Percentiles rank a stretch among this genome's conserved stretches.
Conservation (phyloP, 2,888 invertebrate genomes). For the Cremastobaeus sp. region DNA sequence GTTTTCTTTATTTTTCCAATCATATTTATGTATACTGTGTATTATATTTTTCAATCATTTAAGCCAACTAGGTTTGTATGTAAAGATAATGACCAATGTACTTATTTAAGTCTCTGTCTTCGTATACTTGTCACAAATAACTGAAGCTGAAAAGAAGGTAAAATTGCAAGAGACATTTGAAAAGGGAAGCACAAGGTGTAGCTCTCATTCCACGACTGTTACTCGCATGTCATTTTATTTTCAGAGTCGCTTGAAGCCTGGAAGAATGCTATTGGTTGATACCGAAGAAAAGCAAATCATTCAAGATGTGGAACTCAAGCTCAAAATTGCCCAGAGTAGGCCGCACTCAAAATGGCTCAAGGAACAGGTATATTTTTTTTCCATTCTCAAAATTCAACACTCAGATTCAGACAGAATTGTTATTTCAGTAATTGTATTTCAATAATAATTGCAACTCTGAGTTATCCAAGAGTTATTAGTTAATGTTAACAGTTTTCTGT, state of each 20-base stretch:
- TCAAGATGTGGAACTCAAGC: conserved; percentile 95
- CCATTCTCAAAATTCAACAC: conserved; percentile 12
- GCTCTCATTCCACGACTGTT: conserved; percentile 66
- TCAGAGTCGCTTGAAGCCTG: conserved; percentile 97
- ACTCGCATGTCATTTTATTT: conserved; percentile 73
- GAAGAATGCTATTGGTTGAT: conserved; percentile 98
- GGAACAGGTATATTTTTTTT: conserved; percentile 85
- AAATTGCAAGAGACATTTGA: neutral
- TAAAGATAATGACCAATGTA: conserved; percentile 64
- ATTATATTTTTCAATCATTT: conserved; percentile 72
- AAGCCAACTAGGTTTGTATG: conserved; percentile 76
- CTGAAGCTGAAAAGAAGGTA: neutral
- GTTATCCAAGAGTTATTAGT: conserved; percentile 2
- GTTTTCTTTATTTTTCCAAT: conserved; percentile 74
- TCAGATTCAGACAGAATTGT: conserved; percentile 2
- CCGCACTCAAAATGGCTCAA: conserved; percentile 95
- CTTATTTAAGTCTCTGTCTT: conserved; percentile 48
- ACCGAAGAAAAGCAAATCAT: conserved; percentile 93
- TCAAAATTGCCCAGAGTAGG: conserved; percentile 90
- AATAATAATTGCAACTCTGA: neutral
- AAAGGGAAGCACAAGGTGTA: conserved; percentile 42
- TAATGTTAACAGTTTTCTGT: conserved; percentile 24
- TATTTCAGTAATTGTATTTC: neutral
- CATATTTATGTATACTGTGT: conserved; percentile 69
- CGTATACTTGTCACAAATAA: too few relatives aligned